These are phyloP conservation scores for Polydrusus tereticollis DNA, from an alignment of 2,888 invertebrate genomes.

Conservation along the genomic window DNA sequence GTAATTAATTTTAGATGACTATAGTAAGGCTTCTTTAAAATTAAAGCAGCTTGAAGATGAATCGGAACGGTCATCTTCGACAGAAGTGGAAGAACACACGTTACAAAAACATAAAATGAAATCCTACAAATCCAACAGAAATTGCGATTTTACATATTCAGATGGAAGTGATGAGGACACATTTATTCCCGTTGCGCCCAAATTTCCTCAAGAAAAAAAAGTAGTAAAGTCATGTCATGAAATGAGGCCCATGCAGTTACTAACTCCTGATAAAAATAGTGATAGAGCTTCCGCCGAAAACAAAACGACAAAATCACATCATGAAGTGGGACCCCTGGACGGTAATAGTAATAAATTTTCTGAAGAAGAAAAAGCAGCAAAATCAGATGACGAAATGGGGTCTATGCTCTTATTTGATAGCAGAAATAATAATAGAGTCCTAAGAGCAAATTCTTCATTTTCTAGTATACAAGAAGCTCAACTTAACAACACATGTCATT, in stretches of 20 bases:
- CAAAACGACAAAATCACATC: background rate
- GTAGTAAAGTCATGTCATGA: background rate
- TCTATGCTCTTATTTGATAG: background rate
- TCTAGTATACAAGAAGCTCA: no score
- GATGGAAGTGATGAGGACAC: background rate
- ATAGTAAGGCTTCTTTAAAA: background rate
- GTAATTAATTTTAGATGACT: background rate
- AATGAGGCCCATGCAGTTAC: no score
- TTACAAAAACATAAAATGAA: background rate
- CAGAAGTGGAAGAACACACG: background rate
- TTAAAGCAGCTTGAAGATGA: background rate
- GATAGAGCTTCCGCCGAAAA: no score
- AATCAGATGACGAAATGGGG: background rate
- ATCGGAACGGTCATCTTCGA: background rate
- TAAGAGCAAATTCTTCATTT: no score
- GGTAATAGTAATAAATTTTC: background rate
- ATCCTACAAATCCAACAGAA: background rate
- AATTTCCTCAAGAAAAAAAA: background rate
- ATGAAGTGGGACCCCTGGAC: background rate
- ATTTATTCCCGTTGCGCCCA: background rate
- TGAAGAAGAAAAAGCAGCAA: background rate
- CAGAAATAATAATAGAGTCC: no score
- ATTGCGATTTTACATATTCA: background rate
- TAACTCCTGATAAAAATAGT: no score
- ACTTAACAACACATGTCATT: background rate